phyloP scores from a whole-genome alignment of 2,113 vertebrate genomes.

The Antigone vipio region DNA sequence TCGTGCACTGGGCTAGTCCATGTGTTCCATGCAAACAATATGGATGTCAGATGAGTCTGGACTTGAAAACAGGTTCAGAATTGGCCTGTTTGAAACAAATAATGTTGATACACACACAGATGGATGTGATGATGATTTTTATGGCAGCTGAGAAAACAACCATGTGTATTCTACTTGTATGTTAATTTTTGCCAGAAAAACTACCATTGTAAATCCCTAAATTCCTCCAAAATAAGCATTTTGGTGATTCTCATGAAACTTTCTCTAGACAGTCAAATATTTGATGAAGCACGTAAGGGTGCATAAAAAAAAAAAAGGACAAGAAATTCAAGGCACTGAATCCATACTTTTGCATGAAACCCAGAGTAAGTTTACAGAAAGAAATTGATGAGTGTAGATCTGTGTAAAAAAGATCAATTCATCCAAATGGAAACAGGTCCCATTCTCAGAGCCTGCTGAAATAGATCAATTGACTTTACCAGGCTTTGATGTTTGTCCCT shows the following conservation, averaged over 20 bases:
- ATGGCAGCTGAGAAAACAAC: neutral
- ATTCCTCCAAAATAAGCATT: neutral
- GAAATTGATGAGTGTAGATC: neutral
- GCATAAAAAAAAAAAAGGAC: neutral
- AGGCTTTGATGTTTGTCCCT: neutral
- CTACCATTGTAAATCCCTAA: neutral
- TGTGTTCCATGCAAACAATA: neutral
- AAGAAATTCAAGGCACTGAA: neutral
- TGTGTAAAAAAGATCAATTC: neutral
- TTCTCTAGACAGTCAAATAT: neutral
- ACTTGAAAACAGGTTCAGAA: neutral
- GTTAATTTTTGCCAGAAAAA: neutral
- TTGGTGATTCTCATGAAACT: neutral
- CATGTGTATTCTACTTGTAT: neutral
- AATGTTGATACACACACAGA: neutral
- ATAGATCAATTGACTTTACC: neutral
- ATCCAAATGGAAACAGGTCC: neutral
- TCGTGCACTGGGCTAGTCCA: neutral
- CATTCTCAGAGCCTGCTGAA: neutral
- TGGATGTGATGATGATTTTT: neutral
- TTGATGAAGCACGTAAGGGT: neutral
- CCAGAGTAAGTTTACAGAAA: neutral
- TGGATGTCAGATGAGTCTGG: neutral
- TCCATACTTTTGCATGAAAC: neutral
- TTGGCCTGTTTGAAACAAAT: neutral